Evolutionary conservation across 2,888 invertebrate species (phyloP).

Genomic region (Lathronympha strigana): DNA sequence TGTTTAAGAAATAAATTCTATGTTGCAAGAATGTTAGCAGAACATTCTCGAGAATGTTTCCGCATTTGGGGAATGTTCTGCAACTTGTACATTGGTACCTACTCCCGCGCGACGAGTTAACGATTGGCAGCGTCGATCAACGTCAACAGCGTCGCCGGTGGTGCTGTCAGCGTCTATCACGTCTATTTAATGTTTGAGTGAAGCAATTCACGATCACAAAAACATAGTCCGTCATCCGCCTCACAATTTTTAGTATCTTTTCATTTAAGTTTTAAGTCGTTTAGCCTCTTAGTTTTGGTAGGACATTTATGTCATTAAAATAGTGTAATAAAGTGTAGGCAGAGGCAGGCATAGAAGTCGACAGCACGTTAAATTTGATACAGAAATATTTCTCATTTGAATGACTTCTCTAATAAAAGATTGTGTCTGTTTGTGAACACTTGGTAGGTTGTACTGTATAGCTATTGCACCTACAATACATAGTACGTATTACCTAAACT

Average conservation of each 20-base stretch:
- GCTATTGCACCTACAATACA: neutral
- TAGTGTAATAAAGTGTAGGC: too few relatives aligned
- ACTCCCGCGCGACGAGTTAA: slow-evolving; percentile 20
- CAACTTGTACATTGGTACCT: too few relatives aligned
- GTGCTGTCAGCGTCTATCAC: slow-evolving; percentile 32
- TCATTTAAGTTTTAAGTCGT: neutral
- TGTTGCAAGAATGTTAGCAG: too few relatives aligned
- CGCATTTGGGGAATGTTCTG: neutral
- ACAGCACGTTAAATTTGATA: too few relatives aligned
- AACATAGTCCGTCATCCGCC: slow-evolving; percentile 8
- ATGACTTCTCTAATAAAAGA: too few relatives aligned
- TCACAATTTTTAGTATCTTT: neutral
- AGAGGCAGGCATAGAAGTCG: too few relatives aligned
- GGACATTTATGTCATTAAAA: neutral
- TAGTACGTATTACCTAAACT: neutral
- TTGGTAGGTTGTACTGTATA: too few relatives aligned
- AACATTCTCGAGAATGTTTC: too few relatives aligned
- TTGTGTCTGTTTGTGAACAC: too few relatives aligned
- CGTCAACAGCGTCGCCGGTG: slow-evolving; percentile 29
- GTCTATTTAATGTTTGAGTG: slow-evolving; percentile 38
- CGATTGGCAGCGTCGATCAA: slow-evolving; percentile 36
- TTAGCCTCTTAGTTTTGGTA: neutral
- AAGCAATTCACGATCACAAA: slow-evolving; percentile 26
- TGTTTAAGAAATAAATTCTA: too few relatives aligned
- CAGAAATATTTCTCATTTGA: too few relatives aligned